These are phyloP conservation scores for Rousettus madagascariensis DNA, from an alignment of 2,797 vertebrate species.

Conservation along the genomic window DNA sequence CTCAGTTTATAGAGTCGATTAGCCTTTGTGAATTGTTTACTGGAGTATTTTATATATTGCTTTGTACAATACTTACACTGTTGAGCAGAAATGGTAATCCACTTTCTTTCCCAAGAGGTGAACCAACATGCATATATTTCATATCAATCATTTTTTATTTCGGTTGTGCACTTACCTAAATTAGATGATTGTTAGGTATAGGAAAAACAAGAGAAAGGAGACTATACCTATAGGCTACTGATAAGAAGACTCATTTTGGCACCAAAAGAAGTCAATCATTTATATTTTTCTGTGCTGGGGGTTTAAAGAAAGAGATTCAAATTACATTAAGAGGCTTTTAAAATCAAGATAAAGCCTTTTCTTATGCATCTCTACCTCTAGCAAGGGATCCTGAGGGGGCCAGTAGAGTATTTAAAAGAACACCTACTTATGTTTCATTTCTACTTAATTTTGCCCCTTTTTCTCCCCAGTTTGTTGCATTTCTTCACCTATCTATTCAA, in stretches of 20 bases:
- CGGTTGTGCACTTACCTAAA: background rate
- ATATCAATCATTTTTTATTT: slow-evolving; percentile 33
- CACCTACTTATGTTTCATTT: background rate
- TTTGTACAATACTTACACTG: background rate
- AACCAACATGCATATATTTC: slow-evolving; percentile 36
- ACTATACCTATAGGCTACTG: background rate
- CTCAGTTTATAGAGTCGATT: background rate
- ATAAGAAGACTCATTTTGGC: slow-evolving; percentile 15
- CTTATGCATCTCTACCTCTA: background rate
- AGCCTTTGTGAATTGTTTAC: background rate
- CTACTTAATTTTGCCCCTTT: slow-evolving; percentile 36
- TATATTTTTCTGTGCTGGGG: slow-evolving; percentile 17
- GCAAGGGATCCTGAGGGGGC: background rate
- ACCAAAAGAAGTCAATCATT: slow-evolving; percentile 23
- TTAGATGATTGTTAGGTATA: slow-evolving; percentile 49
- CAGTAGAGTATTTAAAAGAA: background rate
- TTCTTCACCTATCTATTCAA: background rate
- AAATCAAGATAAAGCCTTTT: slow-evolving; percentile 49
- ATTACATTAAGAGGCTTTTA: slow-evolving; percentile 56
- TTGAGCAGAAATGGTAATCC: background rate
- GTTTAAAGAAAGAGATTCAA: slow-evolving; percentile 35
- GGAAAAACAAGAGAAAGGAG: slow-evolving; percentile 23
- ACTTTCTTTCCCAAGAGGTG: slow-evolving; percentile 41
- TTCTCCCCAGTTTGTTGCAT: background rate
- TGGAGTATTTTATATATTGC: background rate